Evolutionary conservation across 2,888 invertebrate genomes (phyloP).

Genomic region (Oegoconia quadripuncta): DNA sequence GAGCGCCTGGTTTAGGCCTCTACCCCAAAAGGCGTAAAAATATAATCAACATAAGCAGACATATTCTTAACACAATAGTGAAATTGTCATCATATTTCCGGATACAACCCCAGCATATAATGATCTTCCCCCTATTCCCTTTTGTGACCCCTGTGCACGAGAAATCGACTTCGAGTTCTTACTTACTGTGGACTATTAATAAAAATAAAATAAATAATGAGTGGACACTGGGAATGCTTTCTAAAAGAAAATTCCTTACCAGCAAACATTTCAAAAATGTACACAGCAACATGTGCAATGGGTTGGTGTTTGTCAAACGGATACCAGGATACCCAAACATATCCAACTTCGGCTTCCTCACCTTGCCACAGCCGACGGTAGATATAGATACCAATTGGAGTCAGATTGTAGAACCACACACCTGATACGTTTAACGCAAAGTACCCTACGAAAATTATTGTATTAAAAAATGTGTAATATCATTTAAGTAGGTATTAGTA

Average conservation of each 20-base stretch:
- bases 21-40: too few species aligned
- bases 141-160: neutral
- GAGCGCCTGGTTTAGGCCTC: too few species aligned
- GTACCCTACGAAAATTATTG: constrained; percentile 44
- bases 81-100: too few species aligned
- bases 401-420: constrained; percentile 65
- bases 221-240: too few species aligned
- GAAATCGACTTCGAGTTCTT: neutral
- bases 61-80: too few species aligned
- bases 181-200: neutral
- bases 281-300: constrained; percentile 53
- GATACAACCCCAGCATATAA: too few species aligned
- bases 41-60: too few species aligned
- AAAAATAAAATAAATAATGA: neutral
- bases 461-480: too few species aligned
- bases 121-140: too few species aligned
- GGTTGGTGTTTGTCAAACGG: constrained; percentile 63
- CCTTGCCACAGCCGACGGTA: constrained; percentile 30
- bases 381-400: constrained; percentile 53
- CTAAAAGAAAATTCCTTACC: constrained; percentile 23
- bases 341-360: constrained; percentile 40
- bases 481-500: too few species aligned
- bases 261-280: constrained; percentile 64
- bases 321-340: constrained; percentile 68
- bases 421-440: constrained; percentile 52